Evolutionary conservation across 2,797 vertebrate genomes (phyloP).

Genomic region (Microtus californicus): DNA sequence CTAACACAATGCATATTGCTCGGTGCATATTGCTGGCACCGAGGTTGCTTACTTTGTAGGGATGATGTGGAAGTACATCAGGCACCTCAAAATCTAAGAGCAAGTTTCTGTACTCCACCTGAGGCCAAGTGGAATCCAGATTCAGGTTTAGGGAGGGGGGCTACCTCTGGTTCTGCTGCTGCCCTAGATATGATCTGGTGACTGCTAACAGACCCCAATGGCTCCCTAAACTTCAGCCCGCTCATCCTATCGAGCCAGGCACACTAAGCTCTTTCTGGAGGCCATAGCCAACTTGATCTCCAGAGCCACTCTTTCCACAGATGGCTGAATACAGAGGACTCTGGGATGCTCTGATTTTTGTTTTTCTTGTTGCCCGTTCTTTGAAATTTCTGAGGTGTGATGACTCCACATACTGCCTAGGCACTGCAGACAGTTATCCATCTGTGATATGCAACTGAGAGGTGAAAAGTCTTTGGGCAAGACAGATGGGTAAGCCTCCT

Average conservation of each 20-base stretch:
- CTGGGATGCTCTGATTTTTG: not conserved
- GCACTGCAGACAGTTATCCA: too few relatives aligned
- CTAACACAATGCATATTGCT: accelerated
- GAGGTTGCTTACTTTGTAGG: not conserved
- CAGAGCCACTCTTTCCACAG: accelerated
- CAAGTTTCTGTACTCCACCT: not conserved
- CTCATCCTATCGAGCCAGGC: not conserved
- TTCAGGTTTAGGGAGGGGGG: accelerated
- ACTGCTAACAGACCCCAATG: accelerated
- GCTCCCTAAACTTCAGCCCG: accelerated
- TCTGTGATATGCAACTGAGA: not conserved
- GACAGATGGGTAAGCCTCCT: not conserved
- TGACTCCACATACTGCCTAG: accelerated
- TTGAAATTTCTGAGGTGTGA: not conserved
- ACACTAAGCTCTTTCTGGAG: too few relatives aligned
- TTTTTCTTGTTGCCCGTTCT: not conserved
- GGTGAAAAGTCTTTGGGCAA: not conserved
- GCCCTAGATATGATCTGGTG: accelerated
- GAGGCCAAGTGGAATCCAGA: too few relatives aligned
- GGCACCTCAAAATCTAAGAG: not conserved
- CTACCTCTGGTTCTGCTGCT: accelerated
- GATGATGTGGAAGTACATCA: accelerated
- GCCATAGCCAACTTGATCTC: accelerated
- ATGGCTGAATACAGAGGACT: not conserved
- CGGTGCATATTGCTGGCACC: too few relatives aligned